Evolutionary conservation across 1,140 invertebrate genomes (phyloP).

Genomic region (Uloborus diversus): DNA sequence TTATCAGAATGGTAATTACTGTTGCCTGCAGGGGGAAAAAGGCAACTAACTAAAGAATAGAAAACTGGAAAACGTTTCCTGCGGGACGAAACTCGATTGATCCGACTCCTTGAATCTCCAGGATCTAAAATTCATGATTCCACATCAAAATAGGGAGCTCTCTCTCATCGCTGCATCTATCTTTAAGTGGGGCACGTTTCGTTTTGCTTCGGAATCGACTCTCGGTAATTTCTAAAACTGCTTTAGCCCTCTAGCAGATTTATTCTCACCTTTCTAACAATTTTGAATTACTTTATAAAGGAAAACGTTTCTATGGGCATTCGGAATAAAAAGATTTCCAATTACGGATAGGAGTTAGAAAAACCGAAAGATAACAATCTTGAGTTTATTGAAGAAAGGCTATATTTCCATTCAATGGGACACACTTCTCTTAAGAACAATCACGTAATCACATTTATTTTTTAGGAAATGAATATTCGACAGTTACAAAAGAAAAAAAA

Average conservation of each 20-base stretch:
- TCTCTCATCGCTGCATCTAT: conserved; percentile 38
- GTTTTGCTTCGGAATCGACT: conserved; percentile 4
- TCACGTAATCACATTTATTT: too few relatives aligned
- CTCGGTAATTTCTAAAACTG: conserved; percentile 36
- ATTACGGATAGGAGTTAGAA: not conserved
- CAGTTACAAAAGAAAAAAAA: too few relatives aligned
- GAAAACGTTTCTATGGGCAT: not conserved
- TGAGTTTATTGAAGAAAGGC: not conserved
- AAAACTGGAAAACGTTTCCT: conserved; percentile 14
- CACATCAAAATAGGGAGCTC: conserved; percentile 37
- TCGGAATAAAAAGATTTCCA: conserved; percentile 21
- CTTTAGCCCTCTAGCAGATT: conserved; percentile 20
- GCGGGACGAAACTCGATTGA: conserved; percentile 14
- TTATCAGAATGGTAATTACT: conserved; percentile 52
- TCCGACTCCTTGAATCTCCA: not conserved
- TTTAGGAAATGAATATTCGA: too few relatives aligned
- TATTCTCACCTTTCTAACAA: conserved; percentile 17
- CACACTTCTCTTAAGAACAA: too few relatives aligned
- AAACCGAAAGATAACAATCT: not conserved
- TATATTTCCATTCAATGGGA: not conserved
- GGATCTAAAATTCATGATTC: conserved; percentile 50
- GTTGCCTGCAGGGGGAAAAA: conserved; percentile 16
- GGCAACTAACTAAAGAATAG: conserved; percentile 38
- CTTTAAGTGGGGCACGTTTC: conserved; percentile 34
- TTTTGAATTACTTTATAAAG: conserved; percentile 19